These are phyloP conservation scores for Carassius carassius DNA, from an alignment of 2,113 vertebrate species.

Conservation along the genomic window DNA sequence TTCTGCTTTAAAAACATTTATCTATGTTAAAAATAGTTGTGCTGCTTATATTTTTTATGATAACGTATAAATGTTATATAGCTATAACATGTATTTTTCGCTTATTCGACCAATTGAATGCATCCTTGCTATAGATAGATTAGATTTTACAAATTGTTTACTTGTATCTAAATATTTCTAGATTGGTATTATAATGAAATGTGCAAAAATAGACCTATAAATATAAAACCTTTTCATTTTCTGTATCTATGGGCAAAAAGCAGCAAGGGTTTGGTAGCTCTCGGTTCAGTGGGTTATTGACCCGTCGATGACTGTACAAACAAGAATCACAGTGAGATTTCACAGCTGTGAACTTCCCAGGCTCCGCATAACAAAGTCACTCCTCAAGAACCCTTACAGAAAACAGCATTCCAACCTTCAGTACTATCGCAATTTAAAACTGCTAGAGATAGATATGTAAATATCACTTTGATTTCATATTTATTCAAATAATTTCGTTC, in stretches of 20 bases:
- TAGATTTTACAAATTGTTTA: background rate
- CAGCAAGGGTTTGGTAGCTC: background rate
- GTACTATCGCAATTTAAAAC: background rate
- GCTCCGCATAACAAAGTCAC: background rate
- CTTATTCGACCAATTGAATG: no score
- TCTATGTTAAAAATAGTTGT: background rate
- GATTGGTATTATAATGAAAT: background rate
- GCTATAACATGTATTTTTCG: no score
- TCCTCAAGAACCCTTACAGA: background rate
- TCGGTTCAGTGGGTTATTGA: background rate
- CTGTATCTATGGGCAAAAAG: background rate
- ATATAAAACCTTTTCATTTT: no score
- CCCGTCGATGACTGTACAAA: background rate
- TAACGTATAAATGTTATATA: no score
- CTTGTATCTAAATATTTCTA: background rate
- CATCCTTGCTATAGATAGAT: no score
- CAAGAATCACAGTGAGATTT: constrained; percentile 31
- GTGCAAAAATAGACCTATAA: background rate
- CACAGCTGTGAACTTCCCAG: constrained; percentile 43
- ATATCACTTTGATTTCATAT: background rate
- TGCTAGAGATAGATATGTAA: background rate
- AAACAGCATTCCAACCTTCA: constrained; percentile 21
- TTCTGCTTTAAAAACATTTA: no score
- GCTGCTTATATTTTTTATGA: background rate
- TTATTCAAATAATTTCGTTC: background rate